A percentile compares a stretch with the other conserved stretches of the same genome.
Conservation (phyloP, 1,140 invertebrate genomes). For the Telenomus remus region DNA sequence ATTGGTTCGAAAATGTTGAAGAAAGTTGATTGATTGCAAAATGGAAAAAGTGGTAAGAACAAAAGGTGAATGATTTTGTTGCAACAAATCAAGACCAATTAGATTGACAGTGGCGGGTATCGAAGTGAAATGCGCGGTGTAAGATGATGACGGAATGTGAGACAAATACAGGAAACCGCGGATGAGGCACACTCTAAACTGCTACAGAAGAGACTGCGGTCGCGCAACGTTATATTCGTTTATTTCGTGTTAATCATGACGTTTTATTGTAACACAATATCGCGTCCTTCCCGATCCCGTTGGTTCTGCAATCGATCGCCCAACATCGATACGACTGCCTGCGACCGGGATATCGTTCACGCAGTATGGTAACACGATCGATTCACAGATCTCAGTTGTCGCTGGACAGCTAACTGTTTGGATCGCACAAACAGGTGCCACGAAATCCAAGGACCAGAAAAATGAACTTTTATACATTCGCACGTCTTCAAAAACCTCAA, state of each 20-base stretch:
- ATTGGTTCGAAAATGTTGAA: too few relatives aligned
- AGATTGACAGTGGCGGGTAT: conserved; percentile 26
- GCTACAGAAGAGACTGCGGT: conserved; percentile 72
- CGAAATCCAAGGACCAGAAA: conserved; percentile 55
- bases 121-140: conserved; percentile 45
- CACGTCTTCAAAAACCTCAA: conserved; percentile 15
- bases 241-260: conserved; percentile 76
- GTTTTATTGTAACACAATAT: conserved; percentile 74
- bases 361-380: conserved; percentile 59
- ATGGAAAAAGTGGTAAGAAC: too few relatives aligned
- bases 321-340: conserved; percentile 65
- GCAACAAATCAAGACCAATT: neutral
- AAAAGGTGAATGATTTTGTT: neutral
- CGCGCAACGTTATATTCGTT: conserved; percentile 73
- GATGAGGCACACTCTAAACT: conserved; percentile 65
- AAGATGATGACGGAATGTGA: conserved; percentile 58
- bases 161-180: conserved; percentile 62
- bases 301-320: conserved; percentile 71
- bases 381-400: conserved; percentile 62
- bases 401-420: conserved; percentile 50
- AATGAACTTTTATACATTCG: conserved; percentile 38
- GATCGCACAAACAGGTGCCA: conserved; percentile 38
- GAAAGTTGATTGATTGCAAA: too few relatives aligned
- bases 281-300: conserved; percentile 64
- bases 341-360: conserved; percentile 51